These are phyloP conservation scores for Enteromius paludinosus DNA, from an alignment of 2,797 vertebrate species.

Conservation along the genomic window DNA sequence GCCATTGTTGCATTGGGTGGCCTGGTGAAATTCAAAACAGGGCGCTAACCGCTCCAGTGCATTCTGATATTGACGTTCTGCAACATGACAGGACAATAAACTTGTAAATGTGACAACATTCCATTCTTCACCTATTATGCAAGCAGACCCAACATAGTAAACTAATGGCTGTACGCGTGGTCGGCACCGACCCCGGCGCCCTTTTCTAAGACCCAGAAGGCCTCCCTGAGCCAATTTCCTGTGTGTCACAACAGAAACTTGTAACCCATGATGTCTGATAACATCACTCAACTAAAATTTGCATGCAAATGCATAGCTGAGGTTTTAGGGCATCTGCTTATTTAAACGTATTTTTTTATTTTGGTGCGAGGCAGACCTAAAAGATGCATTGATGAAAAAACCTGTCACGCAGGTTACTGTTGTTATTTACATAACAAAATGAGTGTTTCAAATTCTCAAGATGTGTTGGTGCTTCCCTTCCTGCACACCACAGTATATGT, in stretches of 20 bases:
- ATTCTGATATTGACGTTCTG: constrained; percentile 72
- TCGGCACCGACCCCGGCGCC: not conserved
- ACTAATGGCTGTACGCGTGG: constrained; percentile 24
- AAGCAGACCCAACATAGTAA: constrained; percentile 60
- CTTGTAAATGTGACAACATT: constrained; percentile 67
- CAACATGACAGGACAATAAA: constrained; percentile 72
- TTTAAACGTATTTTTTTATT: not conserved
- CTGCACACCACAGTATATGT: not conserved
- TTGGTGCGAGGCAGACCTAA: not conserved
- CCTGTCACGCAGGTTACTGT: constrained; percentile 20
- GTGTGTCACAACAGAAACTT: constrained; percentile 3
- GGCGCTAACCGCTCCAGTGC: constrained; percentile 66
- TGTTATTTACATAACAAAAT: constrained; percentile 18
- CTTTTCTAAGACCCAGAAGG: not conserved
- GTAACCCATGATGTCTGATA: not conserved
- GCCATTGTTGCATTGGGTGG: constrained; percentile 31
- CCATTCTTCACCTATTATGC: constrained; percentile 70
- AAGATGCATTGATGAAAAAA: not conserved
- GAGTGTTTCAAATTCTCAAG: constrained; percentile 19
- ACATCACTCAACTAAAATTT: not conserved
- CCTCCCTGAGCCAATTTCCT: constrained; percentile 15
- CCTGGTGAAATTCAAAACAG: constrained; percentile 50
- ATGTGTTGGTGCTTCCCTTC: not conserved
- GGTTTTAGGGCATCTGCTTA: not conserved
- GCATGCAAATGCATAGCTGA: not conserved